Percentiles rank a stretch among this genome's conserved stretches.
Conservation (phyloP, 1,140 invertebrate species). For the Zaprionus kolodkinae region DNA sequence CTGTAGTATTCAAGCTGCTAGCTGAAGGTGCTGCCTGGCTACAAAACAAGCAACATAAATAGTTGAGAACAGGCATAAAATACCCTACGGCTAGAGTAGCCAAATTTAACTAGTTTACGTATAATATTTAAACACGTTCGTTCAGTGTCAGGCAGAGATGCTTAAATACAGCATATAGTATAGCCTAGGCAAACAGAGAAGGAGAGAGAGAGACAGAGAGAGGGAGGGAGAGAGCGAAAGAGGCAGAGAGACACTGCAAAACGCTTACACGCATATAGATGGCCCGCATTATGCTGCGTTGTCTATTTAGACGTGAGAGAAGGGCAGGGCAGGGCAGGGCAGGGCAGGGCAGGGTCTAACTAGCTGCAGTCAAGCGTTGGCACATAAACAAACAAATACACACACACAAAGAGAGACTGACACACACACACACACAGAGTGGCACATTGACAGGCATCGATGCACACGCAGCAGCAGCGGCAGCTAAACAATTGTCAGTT, state of each 20-base stretch:
- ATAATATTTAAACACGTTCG: conserved; percentile 48
- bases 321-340: not conserved
- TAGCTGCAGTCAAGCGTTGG: conserved; percentile 64
- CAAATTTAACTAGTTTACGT: conserved; percentile 52
- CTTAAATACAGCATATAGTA: conserved; percentile 33
- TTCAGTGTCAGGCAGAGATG: conserved; percentile 58
- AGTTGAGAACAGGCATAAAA: not conserved
- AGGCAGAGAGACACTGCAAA: conserved; percentile 16
- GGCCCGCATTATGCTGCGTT: conserved; percentile 68
- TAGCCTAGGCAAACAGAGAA: conserved; percentile 14
- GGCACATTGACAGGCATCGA: conserved; percentile 37
- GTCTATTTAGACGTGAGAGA: not conserved
- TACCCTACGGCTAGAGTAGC: conserved; percentile 10
- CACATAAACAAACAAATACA: conserved; percentile 46
- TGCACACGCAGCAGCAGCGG: conserved; percentile 62
- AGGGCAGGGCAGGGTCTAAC: conserved; percentile 32
- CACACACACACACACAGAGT: conserved; percentile 30
- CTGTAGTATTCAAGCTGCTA: conserved; percentile 15
- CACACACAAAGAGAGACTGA: conserved; percentile 13
- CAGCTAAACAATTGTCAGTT: conserved; percentile 76
- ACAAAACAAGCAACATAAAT: conserved; percentile 50
- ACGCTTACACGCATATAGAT: conserved; percentile 77
- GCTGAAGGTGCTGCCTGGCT: conserved; percentile 4
- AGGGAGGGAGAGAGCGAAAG: conserved; percentile 16
- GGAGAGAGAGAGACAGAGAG: conserved; percentile 32